phyloP scores from a whole-genome alignment of 2,888 invertebrate species.

The Carcina quercana region DNA sequence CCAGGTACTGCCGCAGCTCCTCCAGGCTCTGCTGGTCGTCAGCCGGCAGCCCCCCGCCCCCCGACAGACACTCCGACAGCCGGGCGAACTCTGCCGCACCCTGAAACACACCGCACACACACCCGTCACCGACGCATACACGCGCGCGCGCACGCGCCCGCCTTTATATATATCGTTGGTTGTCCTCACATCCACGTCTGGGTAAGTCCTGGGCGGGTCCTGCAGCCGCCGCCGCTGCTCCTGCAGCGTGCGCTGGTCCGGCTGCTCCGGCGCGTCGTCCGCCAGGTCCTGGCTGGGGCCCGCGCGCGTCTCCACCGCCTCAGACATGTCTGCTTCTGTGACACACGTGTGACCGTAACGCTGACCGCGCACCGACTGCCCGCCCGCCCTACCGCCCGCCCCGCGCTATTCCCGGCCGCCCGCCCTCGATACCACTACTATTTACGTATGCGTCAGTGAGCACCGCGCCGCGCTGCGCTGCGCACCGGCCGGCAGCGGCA shows the following conservation, averaged over 20 bases:
- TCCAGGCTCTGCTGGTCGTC: constrained; percentile 86
- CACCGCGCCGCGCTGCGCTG: neutral
- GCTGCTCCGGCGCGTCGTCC: constrained; percentile 40
- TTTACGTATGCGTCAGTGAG: neutral
- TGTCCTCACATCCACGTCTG: constrained; percentile 80
- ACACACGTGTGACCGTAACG: no score
- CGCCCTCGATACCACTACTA: no score
- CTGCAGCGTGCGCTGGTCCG: constrained; percentile 77
- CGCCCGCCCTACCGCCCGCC: constrained; percentile 1
- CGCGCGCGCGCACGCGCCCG: neutral
- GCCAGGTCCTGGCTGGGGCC: constrained; percentile 50
- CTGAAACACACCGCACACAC: constrained; percentile 41
- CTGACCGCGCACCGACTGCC: neutral
- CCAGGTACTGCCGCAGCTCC: constrained; percentile 90
- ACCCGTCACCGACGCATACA: neutral
- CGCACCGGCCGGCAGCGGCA: neutral
- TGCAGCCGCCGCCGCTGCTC: constrained; percentile 82
- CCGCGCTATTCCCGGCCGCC: constrained; percentile 7
- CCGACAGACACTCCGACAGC: constrained; percentile 78
- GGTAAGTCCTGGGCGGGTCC: constrained; percentile 88
- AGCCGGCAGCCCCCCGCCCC: constrained; percentile 76
- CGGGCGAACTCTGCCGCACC: constrained; percentile 83
- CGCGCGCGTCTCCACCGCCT: constrained; percentile 56
- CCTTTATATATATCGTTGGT: no score
- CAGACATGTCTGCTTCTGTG: constrained; percentile 52